phyloP scores from a whole-genome alignment of 2,888 invertebrate genomes.

The Leptopterna dolabrata region DNA sequence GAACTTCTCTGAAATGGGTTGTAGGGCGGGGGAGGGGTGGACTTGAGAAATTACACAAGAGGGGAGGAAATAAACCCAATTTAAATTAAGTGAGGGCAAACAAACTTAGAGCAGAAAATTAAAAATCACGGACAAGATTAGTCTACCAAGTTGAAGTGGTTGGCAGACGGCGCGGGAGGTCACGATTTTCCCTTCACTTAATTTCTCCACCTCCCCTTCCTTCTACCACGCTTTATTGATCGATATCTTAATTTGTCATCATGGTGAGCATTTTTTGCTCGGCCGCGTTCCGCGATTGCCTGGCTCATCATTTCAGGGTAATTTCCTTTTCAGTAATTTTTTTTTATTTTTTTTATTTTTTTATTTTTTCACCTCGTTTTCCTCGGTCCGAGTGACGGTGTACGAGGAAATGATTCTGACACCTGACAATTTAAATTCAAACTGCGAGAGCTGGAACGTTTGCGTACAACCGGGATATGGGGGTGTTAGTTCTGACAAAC shows the following conservation, averaged over 20 bases:
- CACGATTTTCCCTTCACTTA: neutral
- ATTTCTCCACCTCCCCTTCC: neutral
- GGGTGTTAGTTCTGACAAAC: too few relatives aligned
- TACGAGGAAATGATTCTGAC: too few relatives aligned
- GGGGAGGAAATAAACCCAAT: neutral
- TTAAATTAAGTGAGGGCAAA: constrained; percentile 8
- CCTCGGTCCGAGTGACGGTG: too few relatives aligned
- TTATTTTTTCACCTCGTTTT: too few relatives aligned
- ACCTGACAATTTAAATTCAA: too few relatives aligned
- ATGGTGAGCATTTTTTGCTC: neutral
- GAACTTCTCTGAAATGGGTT: neutral
- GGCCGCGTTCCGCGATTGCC: neutral
- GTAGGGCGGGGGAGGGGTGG: neutral
- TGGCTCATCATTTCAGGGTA: neutral
- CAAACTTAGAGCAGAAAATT: constrained; percentile 22
- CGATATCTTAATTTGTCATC: constrained; percentile 21
- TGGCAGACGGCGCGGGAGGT: neutral
- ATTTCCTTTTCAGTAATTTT: neutral
- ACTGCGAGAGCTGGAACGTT: too few relatives aligned
- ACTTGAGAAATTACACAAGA: neutral
- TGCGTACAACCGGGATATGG: too few relatives aligned
- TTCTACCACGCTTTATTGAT: neutral
- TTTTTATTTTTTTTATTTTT: too few relatives aligned
- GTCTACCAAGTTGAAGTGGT: neutral
- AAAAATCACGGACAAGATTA: constrained; percentile 19